Evolutionary conservation across 1,140 invertebrate genomes (phyloP).

Genomic region (Nymphalis io): DNA sequence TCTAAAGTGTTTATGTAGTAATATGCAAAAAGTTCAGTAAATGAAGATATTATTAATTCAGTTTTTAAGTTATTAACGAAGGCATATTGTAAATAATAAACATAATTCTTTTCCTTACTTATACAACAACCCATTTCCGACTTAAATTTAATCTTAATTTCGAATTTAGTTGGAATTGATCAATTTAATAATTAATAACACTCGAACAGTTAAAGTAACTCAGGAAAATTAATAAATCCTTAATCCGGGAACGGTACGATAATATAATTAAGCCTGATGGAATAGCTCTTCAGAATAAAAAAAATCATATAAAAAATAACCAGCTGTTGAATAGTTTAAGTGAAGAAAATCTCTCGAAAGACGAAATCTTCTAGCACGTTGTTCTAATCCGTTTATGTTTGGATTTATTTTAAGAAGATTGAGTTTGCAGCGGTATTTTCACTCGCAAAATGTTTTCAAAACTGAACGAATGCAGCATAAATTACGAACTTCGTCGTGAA

Average conservation of each 20-base stretch:
- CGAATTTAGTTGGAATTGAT: not conserved
- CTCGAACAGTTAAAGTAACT: not conserved
- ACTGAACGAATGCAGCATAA: slow-evolving; percentile 58
- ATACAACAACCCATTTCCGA: not conserved
- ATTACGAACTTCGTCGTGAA: slow-evolving; percentile 53
- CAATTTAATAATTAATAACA: slow-evolving; percentile 14
- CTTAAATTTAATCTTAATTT: not conserved
- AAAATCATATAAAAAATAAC: too few species aligned
- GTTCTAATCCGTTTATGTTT: slow-evolving; percentile 19
- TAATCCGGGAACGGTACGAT: not conserved
- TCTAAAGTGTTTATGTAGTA: too few species aligned
- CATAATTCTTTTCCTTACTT: not conserved
- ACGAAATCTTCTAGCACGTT: slow-evolving; percentile 18
- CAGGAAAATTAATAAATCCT: not conserved
- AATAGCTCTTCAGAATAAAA: too few species aligned
- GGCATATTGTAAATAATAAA: too few species aligned
- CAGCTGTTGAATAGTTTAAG: not conserved
- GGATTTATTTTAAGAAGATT: slow-evolving; percentile 34
- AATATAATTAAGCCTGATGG: too few species aligned
- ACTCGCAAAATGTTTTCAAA: slow-evolving; percentile 37
- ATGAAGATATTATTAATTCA: too few species aligned
- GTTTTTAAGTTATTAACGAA: too few species aligned
- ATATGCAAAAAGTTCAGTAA: too few species aligned
- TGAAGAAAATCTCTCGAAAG: not conserved
- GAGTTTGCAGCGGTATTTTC: slow-evolving; percentile 37